phyloP scores from a whole-genome alignment of 2,888 invertebrate species.

The Zhuqinia jingwanae region DNA sequence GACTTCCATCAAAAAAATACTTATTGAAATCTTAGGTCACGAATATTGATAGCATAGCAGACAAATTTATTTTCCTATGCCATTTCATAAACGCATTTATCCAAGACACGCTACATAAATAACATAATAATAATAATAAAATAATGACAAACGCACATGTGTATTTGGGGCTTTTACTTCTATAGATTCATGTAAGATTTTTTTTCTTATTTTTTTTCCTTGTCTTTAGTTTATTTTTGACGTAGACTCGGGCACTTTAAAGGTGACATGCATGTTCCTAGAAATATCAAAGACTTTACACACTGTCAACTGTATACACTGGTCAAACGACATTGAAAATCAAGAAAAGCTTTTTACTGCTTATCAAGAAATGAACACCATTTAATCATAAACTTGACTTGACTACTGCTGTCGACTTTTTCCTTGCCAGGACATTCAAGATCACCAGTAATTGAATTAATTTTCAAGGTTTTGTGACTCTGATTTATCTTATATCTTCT shows the following conservation, averaged over 20 bases:
- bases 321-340: too few relatives aligned
- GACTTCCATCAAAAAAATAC: neutral
- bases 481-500: neutral
- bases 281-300: too few relatives aligned
- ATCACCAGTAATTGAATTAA: conserved; percentile 24
- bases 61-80: neutral
- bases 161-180: neutral
- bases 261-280: too few relatives aligned
- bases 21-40: neutral
- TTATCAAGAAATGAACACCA: too few relatives aligned
- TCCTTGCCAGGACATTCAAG: conserved; percentile 37
- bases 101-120: neutral
- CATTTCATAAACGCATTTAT: neutral
- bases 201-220: too few relatives aligned
- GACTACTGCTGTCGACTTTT: too few relatives aligned
- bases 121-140: too few relatives aligned
- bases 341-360: too few relatives aligned
- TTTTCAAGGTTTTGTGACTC: neutral
- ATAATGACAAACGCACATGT: neutral
- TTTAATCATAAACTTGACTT: too few relatives aligned
- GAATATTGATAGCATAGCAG: neutral
- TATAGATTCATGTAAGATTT: neutral
- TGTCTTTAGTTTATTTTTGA: too few relatives aligned
- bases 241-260: too few relatives aligned
- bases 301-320: too few relatives aligned